Evolutionary conservation across 2,113 vertebrate species (phyloP).

Genomic region (Corvus hawaiiensis): DNA sequence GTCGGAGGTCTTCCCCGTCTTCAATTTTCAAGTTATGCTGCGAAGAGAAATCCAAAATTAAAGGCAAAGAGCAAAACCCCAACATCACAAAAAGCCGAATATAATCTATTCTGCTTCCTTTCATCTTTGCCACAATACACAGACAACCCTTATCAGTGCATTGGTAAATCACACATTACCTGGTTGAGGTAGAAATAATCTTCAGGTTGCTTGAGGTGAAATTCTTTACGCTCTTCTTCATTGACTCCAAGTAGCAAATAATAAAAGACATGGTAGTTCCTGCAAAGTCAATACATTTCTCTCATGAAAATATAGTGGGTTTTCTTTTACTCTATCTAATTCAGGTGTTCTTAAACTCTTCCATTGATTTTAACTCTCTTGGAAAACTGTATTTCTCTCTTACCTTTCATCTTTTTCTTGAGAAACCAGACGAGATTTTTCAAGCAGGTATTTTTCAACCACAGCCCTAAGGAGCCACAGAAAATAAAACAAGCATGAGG

Average conservation of each 20-base stretch:
- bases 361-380: neutral
- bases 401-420: slow-evolving; percentile 97
- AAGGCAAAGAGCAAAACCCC: neutral
- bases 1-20: slow-evolving; percentile 91
- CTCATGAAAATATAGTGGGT: neutral
- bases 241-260: slow-evolving; percentile 92
- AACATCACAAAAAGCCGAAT: neutral
- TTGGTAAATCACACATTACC: slow-evolving; percentile 68
- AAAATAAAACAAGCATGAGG: neutral
- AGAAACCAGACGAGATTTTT: slow-evolving; percentile 96
- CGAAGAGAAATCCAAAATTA: neutral
- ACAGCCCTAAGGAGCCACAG: slow-evolving; percentile 79
- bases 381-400: neutral
- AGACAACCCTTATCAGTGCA: neutral
- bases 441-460: slow-evolving; percentile 97
- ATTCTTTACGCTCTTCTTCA: slow-evolving; percentile 87
- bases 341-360: neutral
- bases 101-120: neutral
- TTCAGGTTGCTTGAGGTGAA: slow-evolving; percentile 91
- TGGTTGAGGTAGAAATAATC: slow-evolving; percentile 99
- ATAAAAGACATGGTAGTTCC: slow-evolving; percentile 99
- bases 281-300: slow-evolving; percentile 32
- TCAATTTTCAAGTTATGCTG: slow-evolving; percentile 98
- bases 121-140: neutral
- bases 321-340: neutral